Base-by-base conservation (phyloP, 2,113 vertebrate species). In the Sinocyclocheilus maitianheensis region DNA sequence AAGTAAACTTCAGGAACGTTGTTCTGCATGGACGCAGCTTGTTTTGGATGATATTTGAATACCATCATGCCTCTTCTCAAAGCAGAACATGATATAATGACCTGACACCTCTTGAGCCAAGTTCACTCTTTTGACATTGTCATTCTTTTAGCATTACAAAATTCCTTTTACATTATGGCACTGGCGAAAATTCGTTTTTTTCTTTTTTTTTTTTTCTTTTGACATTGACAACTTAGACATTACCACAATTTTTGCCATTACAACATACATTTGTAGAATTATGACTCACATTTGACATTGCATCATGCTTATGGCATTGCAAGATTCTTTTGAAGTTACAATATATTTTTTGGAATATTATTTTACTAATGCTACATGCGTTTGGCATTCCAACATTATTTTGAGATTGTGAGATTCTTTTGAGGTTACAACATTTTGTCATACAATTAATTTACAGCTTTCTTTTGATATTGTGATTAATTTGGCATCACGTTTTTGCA, bases 1-100 rank as follows among this genome's bases (percentile, higher is more conserved):
- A 83, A 83, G 65, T 83, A 69, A 83, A 83, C 63, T 71, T 83
- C 55, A 26, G 43, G 18, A 72, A 40, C 5, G 12, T 34, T 4
- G 63, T 83, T 83, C 81, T 24, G 72, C 84, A 62, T 51, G 55
- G 74, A 16, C 12, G 43, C 26, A 53, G 74, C 62, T 85, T 55
- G 18, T 71, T 83, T 72, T 67, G 79, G 79, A 81, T 67, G 62
- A 9, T 20, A 20, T 37, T 46, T 12, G 62, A 34, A 67, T 51
- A 26, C 79, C 40, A 20, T 67, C n/a, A 67, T 51, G 40, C 9
- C n/a, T 14, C 14, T 83, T 69, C 81, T 72, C 16, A 72, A 60
- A 72, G 65, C 81, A 72, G 79, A 81, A 72, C 67, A 20, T 16
- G 26, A 55, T 22, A 55, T 22, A 48, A 53, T 53, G 46, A 71